Percentiles rank a stretch among this genome's conserved stretches.
These are phyloP conservation scores for Drosophila punjabiensis DNA, from an alignment of 1,140 invertebrate genomes.

Conservation along the genomic window DNA sequence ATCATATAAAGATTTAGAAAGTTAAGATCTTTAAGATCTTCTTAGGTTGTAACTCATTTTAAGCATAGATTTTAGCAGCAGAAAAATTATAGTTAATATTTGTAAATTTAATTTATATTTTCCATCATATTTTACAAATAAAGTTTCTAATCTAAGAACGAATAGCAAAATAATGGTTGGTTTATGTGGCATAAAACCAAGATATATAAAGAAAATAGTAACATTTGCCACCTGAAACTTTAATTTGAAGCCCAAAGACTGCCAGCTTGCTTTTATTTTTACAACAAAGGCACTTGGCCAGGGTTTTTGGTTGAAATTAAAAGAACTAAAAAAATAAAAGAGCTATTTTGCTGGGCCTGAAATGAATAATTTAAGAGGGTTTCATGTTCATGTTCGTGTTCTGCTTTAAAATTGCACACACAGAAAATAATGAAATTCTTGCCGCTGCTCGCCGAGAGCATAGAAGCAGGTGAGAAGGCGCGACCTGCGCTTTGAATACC, in stretches of 20 bases:
- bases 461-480: constrained; percentile 22
- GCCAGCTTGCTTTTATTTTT: background rate
- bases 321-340: constrained; percentile 26
- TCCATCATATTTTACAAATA: too few relatives aligned
- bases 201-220: background rate
- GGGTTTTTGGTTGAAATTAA: constrained; percentile 22
- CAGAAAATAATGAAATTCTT: constrained; percentile 75
- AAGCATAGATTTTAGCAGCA: too few relatives aligned
- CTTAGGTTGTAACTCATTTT: too few relatives aligned
- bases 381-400: constrained; percentile 31
- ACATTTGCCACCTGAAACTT: background rate
- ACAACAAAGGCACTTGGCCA: background rate
- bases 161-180: too few relatives aligned
- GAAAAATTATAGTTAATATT: too few relatives aligned
- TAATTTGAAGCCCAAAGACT: background rate
- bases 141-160: too few relatives aligned
- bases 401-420: constrained; percentile 67
- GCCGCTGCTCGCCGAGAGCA: constrained; percentile 20
- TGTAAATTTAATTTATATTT: too few relatives aligned
- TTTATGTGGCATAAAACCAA: background rate
- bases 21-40: too few relatives aligned
- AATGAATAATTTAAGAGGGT: constrained; percentile 66
- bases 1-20: too few relatives aligned
- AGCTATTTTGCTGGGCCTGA: constrained; percentile 4
- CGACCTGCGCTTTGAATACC: constrained; percentile 78